Base-by-base conservation (phyloP, 2,888 invertebrate genomes). In the Copidosoma aretas region DNA sequence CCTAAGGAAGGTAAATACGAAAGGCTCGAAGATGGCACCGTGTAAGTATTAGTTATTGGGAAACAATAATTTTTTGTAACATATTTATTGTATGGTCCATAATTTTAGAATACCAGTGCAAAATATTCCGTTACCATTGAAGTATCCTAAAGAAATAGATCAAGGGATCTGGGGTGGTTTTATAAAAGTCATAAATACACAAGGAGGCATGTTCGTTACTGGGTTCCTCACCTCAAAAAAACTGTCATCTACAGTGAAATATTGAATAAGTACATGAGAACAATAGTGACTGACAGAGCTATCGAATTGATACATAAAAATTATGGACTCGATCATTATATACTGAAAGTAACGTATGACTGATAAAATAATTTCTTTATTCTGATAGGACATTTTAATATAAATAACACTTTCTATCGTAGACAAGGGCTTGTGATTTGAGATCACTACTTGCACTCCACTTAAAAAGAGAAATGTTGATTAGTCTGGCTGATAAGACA, bases 251-350 rank as follows among this genome's bases (percentile, higher is more conserved):
- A 94, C 81, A 96, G 95, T 77, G 95, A 97, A 85, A 90, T 98
- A 64, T 87, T 98, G 63, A 91, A 97, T 82, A 90, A 91, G 73
- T 90, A 94, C 81, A 89, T 97, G 79, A 89, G 90, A 1, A 89
- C 95, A 0, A 88, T 91, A 8, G 91, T 97, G 0, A 99, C 99
- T 10, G 88, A 91, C 67, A 87, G 97, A 75, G 91, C 97, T 0
- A 87, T 97, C 64, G 86, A 89, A 75, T 86, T 95, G 73, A 95
- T 99, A 73, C 93, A 98, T 85, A 89, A 94, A 74, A 89, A 93
- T 79, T 92, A 91, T 85, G 98, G 99, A 12, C 93, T 99, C 78
- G 99, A 99, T 85, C 91, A 93, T 83, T 99, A 99, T 84, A 86
- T 99, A 77, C 87, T 99, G 24, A 92, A 92, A 87, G 92, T 91